Base-by-base conservation (phyloP, 2,888 invertebrate genomes). In the Callinectes sapidus region DNA sequence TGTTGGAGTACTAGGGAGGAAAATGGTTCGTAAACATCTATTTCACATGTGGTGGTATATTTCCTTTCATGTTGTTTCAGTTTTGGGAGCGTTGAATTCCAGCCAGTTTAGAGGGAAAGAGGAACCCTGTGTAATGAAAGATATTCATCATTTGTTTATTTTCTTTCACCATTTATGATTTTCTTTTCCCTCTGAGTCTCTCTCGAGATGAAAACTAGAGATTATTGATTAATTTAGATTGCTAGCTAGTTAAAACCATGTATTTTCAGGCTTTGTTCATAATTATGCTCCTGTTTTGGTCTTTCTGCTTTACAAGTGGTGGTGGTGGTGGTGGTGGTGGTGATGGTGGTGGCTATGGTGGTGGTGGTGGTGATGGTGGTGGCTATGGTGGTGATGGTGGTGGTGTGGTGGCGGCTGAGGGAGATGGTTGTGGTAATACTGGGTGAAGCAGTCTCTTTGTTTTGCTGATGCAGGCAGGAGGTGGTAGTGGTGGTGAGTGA, bases 21-120 rank as follows among this genome's bases (percentile, higher is more conserved):
- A 81, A 81, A 81, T 81, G 35, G 81, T 81, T 32, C 81, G 81
- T 81, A 81, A 81, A 81, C 35, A 81, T 32, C 32, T 81, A 81
- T 81, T 81, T 81, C 81, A 35, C 35, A 81, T 81, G 35, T 81
- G 35, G 35, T 81, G 32, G 35, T 81, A 35, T 14, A 35, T 81
- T 81, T 35, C 35, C n/a, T 81, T 81, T 81, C 81, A 81, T 81
- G 81, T 77, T 77, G 71, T 81, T 81, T 32, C 14, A 35, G 35
- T 23, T 71, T 61, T 81, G 81, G 14, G 35, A 13, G 81, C 18
- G 35, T 81, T 81, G 81, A 35, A 81, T 35, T 81, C 35, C 35
- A 32, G 81, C 35, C 81, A 81, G 71, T n/a, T 13, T 5, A 81
- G 32, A 32, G 23, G 81, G 35, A 81, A 81, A 81, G 35, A 35